phyloP scores from a whole-genome alignment of 2,888 invertebrate species.

The Eremobia ochroleuca region DNA sequence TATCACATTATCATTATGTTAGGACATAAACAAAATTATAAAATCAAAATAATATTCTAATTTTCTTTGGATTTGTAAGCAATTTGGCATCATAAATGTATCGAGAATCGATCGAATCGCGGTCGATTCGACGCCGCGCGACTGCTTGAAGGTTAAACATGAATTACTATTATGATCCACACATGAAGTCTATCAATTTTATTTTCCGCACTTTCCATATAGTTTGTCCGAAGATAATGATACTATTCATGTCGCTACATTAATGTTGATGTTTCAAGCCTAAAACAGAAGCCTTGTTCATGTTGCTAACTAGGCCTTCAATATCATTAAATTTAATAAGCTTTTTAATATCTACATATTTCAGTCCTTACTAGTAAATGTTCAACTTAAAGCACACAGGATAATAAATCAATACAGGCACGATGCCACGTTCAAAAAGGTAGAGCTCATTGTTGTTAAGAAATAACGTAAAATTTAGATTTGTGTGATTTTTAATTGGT shows the following conservation, averaged over 20 bases:
- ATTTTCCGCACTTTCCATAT: not conserved
- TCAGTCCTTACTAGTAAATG: conserved; percentile 27
- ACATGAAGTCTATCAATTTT: conserved; percentile 14
- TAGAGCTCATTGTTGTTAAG: conserved; percentile 19
- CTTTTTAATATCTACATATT: conserved; percentile 40
- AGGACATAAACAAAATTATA: too few species aligned
- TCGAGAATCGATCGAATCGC: too few species aligned
- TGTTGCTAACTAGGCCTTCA: conserved; percentile 14
- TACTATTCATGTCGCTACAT: conserved; percentile 25
- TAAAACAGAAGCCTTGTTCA: conserved; percentile 23
- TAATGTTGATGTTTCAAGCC: conserved; percentile 21
- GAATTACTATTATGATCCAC: not conserved
- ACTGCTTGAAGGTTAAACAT: too few species aligned
- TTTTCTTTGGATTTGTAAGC: too few species aligned
- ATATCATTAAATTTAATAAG: conserved; percentile 36
- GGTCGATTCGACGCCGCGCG: too few species aligned
- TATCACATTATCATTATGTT: too few species aligned
- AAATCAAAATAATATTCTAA: too few species aligned
- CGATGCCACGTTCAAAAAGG: conserved; percentile 2
- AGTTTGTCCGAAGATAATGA: conserved; percentile 15
- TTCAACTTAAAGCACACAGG: conserved; percentile 18
- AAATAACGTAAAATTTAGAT: conserved; percentile 22
- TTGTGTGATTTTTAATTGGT: conserved; percentile 17
- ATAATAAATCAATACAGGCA: conserved; percentile 12
- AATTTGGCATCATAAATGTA: too few species aligned